These are phyloP conservation scores for Myiopsitta monachus DNA, from an alignment of 2,113 vertebrate genomes.

Conservation along the genomic window DNA sequence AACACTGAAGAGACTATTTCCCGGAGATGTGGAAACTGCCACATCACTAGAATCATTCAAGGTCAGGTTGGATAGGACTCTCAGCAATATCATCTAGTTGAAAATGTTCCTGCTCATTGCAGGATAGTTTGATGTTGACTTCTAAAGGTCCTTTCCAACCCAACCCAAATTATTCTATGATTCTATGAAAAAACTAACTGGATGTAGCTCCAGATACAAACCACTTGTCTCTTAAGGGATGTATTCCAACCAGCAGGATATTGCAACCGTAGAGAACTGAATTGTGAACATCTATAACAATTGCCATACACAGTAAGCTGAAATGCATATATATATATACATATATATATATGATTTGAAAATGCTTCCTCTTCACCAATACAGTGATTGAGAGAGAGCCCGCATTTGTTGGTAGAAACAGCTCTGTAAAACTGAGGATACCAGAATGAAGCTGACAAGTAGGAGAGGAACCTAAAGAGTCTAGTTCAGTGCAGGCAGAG, in stretches of 20 bases:
- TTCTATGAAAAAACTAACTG: neutral
- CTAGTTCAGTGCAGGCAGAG: neutral
- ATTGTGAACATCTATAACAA: neutral
- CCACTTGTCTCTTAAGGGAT: neutral
- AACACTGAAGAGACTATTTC: neutral
- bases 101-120: neutral
- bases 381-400: neutral
- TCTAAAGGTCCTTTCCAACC: neutral
- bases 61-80: neutral
- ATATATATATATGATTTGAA: neutral
- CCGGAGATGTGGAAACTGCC: neutral
- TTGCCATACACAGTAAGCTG: neutral
- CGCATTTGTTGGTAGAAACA: neutral
- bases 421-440: neutral
- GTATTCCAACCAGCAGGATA: neutral
- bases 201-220: neutral
- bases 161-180: neutral
- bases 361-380: neutral
- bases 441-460: neutral
- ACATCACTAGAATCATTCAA: neutral
- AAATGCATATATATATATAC: neutral
- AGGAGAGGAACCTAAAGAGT: neutral
- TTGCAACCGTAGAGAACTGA: fast-evolving
- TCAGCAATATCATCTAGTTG: neutral
- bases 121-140: neutral